phyloP scores from a whole-genome alignment of 2,113 vertebrate genomes.

The Phyllopteryx taeniolatus region DNA sequence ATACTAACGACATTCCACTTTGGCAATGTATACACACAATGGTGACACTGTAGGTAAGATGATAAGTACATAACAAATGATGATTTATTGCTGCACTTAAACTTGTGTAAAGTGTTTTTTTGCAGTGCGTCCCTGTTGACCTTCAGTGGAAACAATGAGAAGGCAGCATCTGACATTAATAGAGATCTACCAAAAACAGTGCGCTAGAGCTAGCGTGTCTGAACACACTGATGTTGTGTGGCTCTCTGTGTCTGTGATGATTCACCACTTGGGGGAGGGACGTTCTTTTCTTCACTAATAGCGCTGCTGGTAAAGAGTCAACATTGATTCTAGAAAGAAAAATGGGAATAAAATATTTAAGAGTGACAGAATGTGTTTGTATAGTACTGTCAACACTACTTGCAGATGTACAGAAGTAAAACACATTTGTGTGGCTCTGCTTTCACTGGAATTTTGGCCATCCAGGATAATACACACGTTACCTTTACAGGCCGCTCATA shows the following conservation, averaged over 20 bases:
- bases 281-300: slow-evolving; percentile 31
- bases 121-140: slow-evolving; percentile 1
- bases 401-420: neutral
- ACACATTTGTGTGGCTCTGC: slow-evolving; percentile 19
- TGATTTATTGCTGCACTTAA: slow-evolving; percentile 7
- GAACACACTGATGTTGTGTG: slow-evolving; percentile 40
- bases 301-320: slow-evolving; percentile 31
- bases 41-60: neutral
- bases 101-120: neutral
- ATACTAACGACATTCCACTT: neutral
- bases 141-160: slow-evolving; percentile 16
- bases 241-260: slow-evolving; percentile 46
- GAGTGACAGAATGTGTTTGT: neutral
- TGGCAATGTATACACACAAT: neutral
- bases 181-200: slow-evolving; percentile 37
- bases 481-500: slow-evolving; percentile 14
- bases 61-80: neutral
- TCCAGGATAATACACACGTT: slow-evolving; percentile 25
- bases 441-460: slow-evolving; percentile 14
- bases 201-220: slow-evolving; percentile 49
- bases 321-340: slow-evolving; percentile 19
- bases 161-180: slow-evolving; percentile 39
- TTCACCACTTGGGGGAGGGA: slow-evolving; percentile 37
- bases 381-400: neutral
- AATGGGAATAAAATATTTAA: neutral